Evolutionary conservation across 2,797 vertebrate species (phyloP), one percentile per base, ranked within the genome.

Genomic region (Babyrousa celebensis): DNA sequence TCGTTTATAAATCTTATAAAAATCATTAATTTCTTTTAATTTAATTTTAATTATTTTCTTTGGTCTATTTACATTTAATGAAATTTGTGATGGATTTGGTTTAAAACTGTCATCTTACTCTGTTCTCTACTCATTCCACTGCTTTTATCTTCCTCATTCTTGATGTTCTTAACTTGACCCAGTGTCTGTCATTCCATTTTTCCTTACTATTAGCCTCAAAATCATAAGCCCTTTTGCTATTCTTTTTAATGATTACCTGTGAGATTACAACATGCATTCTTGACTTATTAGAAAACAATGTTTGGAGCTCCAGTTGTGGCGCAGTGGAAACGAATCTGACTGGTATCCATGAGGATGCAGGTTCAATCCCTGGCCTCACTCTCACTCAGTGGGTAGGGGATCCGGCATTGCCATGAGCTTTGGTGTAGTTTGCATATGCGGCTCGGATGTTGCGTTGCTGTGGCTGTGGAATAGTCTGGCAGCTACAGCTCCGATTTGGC

Each of bases 1-100:
- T 67, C 60, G 95, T 21, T 91, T 63, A 74, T 40, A 72, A 78
- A 63, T 15, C 20, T 85, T 92, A 67, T 83, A 62, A 93, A 54
- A 36, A 10, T 80, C 78, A 78, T n/a, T 56, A 78, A 58, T 32
- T 90, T 52, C 9, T 48, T 36, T 71, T 91, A 78, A 78, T 32
- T 72, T 3, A 29, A 83, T 43, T 5, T 71, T 91, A 78, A 78
- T 32, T 72, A 2, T 25, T 79, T 36, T 5, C 60, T 52, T 88
- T 52, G 18, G 36, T 82, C 43, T 85, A 29, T 40, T 77, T 60
- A 72, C 29, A 70, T 56, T 88, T 89, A 58, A 63, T 56, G 25
- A 80, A 85, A 75, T 60, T 52, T 43, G 16, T 52, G 25, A 62
- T 25, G 17, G n/a, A 14, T 63, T 70, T 85, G 2, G 6, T 85